phyloP scores from a whole-genome alignment of 2,797 vertebrate genomes.

The Etheostoma perlongum region DNA sequence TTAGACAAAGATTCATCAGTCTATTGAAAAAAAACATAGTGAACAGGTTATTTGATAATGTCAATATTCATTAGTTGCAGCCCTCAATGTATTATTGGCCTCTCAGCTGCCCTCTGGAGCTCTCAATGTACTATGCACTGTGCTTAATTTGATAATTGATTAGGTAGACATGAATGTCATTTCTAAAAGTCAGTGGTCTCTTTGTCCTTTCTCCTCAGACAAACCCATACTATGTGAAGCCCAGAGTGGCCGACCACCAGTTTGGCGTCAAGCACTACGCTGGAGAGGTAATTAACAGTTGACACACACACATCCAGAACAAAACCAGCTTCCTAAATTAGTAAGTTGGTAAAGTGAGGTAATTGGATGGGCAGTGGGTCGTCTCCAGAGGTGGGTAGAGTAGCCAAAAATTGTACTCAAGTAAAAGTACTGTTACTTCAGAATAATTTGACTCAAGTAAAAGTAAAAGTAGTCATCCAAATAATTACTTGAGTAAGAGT shows the following conservation, averaged over 20 bases:
- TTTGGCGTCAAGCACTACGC: slow-evolving; percentile 96
- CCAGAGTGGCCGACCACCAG: slow-evolving; percentile 92
- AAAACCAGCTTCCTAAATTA: slow-evolving; percentile 25
- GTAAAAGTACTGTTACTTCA: too few species aligned
- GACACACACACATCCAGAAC: slow-evolving; percentile 27
- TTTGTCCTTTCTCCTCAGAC: slow-evolving; percentile 80
- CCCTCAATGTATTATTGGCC: background rate
- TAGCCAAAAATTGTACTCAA: too few species aligned
- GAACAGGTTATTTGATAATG: background rate
- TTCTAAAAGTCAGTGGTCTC: slow-evolving; percentile 20
- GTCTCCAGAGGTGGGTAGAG: background rate
- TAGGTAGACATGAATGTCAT: slow-evolving; percentile 18
- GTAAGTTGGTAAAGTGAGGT: slow-evolving; percentile 36
- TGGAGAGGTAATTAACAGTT: slow-evolving; percentile 88
- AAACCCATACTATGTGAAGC: slow-evolving; percentile 93
- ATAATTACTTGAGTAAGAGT: too few species aligned
- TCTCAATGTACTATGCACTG: background rate
- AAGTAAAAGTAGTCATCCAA: too few species aligned
- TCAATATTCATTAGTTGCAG: slow-evolving; percentile 1
- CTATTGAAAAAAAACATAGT: background rate
- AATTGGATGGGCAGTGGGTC: slow-evolving; percentile 29
- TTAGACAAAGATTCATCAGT: background rate
- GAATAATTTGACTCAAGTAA: too few species aligned
- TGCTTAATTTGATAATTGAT: slow-evolving; percentile 23
- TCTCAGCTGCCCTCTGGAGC: slow-evolving; percentile 14